Evolutionary conservation across 2,888 invertebrate genomes (phyloP).

Genomic region (Troglohyphantes excavatus): DNA sequence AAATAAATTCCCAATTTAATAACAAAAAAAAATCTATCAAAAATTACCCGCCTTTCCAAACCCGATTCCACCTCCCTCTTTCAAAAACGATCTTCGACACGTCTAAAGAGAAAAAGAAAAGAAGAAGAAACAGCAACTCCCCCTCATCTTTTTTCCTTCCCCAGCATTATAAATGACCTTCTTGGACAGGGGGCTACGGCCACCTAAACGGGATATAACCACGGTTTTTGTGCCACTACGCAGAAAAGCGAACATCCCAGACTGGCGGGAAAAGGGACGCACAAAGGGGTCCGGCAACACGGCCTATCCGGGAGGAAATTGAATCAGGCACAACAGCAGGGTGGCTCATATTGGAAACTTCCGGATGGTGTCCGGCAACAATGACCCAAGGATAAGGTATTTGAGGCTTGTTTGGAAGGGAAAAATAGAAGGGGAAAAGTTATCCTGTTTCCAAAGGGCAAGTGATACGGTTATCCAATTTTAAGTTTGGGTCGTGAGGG

Average conservation of each 20-base stretch:
- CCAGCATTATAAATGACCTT: neutral
- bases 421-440: neutral
- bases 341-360: constrained; percentile 65
- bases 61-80: no score
- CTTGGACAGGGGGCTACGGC: neutral
- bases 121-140: neutral
- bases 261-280: neutral
- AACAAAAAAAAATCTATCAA: no score
- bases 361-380: constrained; percentile 56
- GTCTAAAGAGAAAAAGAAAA: no score
- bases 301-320: constrained; percentile 53
- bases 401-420: neutral
- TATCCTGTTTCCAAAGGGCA: neutral
- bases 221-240: constrained; percentile 18
- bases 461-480: neutral
- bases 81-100: no score
- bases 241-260: neutral
- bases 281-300: neutral
- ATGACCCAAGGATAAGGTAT: constrained; percentile 15
- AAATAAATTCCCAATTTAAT: no score
- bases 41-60: no score
- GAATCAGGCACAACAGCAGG: constrained; percentile 35
- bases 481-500: neutral
- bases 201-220: neutral
- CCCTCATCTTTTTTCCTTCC: no score